phyloP scores from a whole-genome alignment of 2,797 vertebrate species.

The Margarornis squamiger region DNA sequence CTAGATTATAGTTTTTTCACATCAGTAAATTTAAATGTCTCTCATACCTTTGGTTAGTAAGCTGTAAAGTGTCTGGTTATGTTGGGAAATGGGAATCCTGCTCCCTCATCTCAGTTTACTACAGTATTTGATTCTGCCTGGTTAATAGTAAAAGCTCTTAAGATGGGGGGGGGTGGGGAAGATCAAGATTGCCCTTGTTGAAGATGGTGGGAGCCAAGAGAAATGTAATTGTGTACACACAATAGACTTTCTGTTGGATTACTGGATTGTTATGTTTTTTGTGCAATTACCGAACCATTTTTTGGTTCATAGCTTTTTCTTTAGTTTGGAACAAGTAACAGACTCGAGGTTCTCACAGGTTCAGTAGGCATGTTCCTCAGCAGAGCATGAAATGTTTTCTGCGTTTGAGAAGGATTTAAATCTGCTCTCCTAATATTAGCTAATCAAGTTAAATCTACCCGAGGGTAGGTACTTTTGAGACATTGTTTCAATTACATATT shows the following conservation, averaged over 20 bases:
- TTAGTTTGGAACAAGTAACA: background rate
- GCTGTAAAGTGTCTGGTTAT: background rate
- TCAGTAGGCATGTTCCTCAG: background rate
- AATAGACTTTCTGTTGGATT: background rate
- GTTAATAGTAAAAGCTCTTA: background rate
- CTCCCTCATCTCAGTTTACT: background rate
- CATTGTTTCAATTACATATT: background rate
- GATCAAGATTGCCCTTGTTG: background rate
- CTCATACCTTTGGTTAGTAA: background rate
- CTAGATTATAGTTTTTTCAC: background rate
- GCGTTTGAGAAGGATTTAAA: background rate
- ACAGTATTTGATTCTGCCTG: background rate
- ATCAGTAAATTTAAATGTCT: background rate
- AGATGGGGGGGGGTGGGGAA: background rate
- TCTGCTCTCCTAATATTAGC: background rate
- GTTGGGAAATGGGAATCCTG: background rate
- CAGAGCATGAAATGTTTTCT: background rate
- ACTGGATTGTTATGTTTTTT: background rate
- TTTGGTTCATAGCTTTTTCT: background rate
- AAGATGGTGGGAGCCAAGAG: background rate
- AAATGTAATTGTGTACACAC: background rate
- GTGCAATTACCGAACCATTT: background rate
- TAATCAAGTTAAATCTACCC: background rate
- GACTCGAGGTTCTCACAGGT: background rate
- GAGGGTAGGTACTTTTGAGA: background rate